Base-by-base conservation (phyloP, 92 coral and sea anemone species). In the Anthopleura xanthogrammica region DNA sequence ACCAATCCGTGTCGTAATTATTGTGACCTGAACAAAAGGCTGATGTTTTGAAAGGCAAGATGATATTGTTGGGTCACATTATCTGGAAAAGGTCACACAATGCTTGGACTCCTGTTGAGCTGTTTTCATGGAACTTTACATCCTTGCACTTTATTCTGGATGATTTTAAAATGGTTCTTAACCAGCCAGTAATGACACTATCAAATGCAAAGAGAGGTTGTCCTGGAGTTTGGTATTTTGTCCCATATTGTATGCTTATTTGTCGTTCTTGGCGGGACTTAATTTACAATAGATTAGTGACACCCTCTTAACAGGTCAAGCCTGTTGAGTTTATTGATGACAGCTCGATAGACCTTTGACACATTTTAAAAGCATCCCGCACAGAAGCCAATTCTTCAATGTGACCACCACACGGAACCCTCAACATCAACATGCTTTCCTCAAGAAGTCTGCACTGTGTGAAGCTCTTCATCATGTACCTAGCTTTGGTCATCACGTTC, bases 31-130 rank as follows among this genome's bases (percentile, higher is more conserved):
- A 16, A 81, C 78, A 81, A 81, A 68, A 46, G 77, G 3, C 46
- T 48, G 75, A 46, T 83, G 43, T 75, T 83, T 83, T 83, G 86
- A 62, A 83, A 83, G 80, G 39, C 86, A 83, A 73, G 60, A 79
- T 75, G 72, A 83, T 74, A 83, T 83, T 83, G 74, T 40, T 17
- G 3, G 64, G 86, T 83, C 86, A 83, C 86, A 58, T 29, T 50
- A 79, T 79, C 73, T 79, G 72, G 82, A 56, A 2, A 79, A 60
- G 71, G 82, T 56, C 82, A 58, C 72, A 73, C 73, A 83, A 83
- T 12, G 12, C 24, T 5, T 11, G 12, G 14, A 43, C 40, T 42
- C 72, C 83, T 65, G 76, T 80, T 65, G 65, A 43, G 42, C 74
- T 23, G 29, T 3, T 7, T 68, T 23, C 74, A 68, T 68, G 16